Evolutionary conservation across 92 coral and sea anemone genomes (phyloP), one percentile per base, ranked within the genome.

Genomic region (Phymanthus crucifer): DNA sequence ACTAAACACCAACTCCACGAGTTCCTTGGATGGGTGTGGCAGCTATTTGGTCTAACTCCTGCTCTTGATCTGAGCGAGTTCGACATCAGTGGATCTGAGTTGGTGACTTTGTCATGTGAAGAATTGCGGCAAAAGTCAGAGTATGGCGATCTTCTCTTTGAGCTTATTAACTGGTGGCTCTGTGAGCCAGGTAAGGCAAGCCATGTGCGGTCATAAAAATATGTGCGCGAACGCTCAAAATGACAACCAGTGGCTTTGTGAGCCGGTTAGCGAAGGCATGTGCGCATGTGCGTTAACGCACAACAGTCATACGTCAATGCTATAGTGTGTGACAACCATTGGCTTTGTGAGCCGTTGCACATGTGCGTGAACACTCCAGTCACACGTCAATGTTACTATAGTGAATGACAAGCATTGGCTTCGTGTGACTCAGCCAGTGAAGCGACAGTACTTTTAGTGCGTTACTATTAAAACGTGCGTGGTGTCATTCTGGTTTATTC

Each of bases 31-130:
- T 80, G 84, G 84, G 71, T 72, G 70, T 72, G 83, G 83, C 43
- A 70, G 27, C n/a, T 79, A 4, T 79, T 50, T 21, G 76, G 47
- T 11, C 74, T 79, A 14, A n/a, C 77, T 29, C 54, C 78, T 46
- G 17, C 48, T 35, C 43, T 68, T 21, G 52, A 43, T 9, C 1
- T 24, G 32, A 43, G 52, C n/a, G 32, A 77, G 17, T 76, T 89
- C 17, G 78, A 85, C 67, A 14, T 85, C 19, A 57, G 85, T 38
- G 93, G 93, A 4, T 57, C 84, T 38, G 93, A 89, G 66, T 76
- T 89, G 11, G 73, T 76, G 19, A 38, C 78, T 35, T 73, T 78
- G 18, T 74, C 93, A 7, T 18, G 61, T 6, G 93, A 89, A 11
- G 93, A 89, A 1, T 70, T 89, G 5, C 26, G 73, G 65, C 82